Evolutionary conservation across 2,113 vertebrate species (phyloP), one percentile per base, ranked within the genome.

Genomic region (Alectura lathami): DNA sequence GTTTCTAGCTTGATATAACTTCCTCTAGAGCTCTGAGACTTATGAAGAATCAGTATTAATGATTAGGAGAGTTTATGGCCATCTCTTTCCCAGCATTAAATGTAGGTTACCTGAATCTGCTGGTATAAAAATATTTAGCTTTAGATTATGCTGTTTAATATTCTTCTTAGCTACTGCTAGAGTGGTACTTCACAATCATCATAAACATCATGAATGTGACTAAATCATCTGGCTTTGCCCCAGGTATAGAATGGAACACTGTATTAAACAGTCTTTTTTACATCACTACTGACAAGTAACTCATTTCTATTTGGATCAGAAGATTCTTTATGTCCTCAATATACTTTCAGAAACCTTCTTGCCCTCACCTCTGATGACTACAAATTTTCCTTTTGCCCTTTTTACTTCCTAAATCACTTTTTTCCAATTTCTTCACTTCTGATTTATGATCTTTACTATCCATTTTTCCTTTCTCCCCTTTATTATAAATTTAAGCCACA

Each of bases 401-500:
- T 93, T 90, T 77, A 66, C 42, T 90, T 88, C 43, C 53, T 56
- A 27, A 43, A 88, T 67, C 29, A 56, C 21, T 40, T 88, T 83
- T 94, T 92, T 83, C 29, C 83, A 78, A 21, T 74, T 88, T 90
- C 34, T 83, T 74, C 29, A 47, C 72, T 72, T 47, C 51, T 94
- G 83, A 83, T 88, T 94, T 88, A 83, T 77, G 66, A 32, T 88
- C 34, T 83, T 91, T 91, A 74, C 54, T 21, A 88, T 59, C 59
- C n/a, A 69, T 85, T 94, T 94, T 93, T 80, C 59, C 54, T 80
- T 88, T 83, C 45, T 90, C 22, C 67, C 36, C 32, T 63, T 78
- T 86, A 80, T 83, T 86, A 88, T 70, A 93, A 86, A 86, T 93
- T 74, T 92, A 86, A 95, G 26, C 38, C 38, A 42, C 20, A 68